These are phyloP conservation scores for Trematocara zebra DNA, from an alignment of 2,113 vertebrate genomes.

Conservation along the genomic window DNA sequence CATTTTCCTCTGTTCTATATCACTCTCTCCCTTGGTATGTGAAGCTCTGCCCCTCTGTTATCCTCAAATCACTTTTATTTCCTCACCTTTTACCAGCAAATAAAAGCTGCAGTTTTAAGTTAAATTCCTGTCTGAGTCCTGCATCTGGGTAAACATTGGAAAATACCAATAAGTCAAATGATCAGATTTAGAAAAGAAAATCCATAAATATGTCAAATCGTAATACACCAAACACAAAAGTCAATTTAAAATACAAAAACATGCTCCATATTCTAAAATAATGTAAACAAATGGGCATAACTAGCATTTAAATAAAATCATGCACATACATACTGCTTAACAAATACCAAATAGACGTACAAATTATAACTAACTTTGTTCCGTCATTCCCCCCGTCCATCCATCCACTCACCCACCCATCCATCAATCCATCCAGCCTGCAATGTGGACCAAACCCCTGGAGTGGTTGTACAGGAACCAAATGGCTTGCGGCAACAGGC, in stretches of 20 bases:
- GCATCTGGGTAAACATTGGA: neutral
- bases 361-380: neutral
- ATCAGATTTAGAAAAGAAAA: neutral
- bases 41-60: no score
- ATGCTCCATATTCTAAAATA: neutral
- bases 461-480: neutral
- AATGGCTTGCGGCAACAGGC: neutral
- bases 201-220: neutral
- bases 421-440: neutral
- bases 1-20: no score
- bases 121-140: neutral
- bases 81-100: no score
- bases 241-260: neutral
- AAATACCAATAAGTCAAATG: neutral
- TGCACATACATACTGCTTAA: neutral
- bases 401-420: neutral
- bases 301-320: neutral
- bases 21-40: no score
- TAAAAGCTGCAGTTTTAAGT: no score
- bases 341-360: neutral
- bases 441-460: neutral
- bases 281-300: neutral
- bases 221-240: neutral
- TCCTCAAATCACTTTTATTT: no score
- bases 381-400: accelerated